Evolutionary conservation across 1,140 invertebrate species (phyloP), one percentile per base, ranked within the genome.

Genomic region (Drosophila lowei): DNA sequence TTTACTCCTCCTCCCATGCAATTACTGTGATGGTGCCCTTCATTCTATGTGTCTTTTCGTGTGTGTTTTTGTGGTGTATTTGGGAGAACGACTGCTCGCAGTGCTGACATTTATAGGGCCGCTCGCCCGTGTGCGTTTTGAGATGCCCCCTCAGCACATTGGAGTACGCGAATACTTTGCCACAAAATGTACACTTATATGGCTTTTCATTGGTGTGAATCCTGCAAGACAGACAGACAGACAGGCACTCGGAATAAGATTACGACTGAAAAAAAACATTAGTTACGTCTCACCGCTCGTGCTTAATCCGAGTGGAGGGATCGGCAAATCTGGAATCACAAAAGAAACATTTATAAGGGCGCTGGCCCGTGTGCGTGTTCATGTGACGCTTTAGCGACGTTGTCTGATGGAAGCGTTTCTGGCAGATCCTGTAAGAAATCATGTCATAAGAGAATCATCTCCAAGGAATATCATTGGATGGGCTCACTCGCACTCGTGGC

Each of bases 261-360:
- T 9, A 6, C 0, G 23, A 11, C 38, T 15, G 8, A 25, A 8
- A 16, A 16, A 1, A 11, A 25, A 3, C 8, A 9, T 8, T 25
- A 15, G 16, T 2, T 0, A 4, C 16, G 8, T 2, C 34, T 50
- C 80, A 92, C 93, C 93, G 92, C 78, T 93, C 93, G 56, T 93
- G 93, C 62, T 93, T 93, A 55, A 93, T 93, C 3, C 93, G 80
- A 3, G 92, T 93, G 30, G 93, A 93, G 47, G 93, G 93, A 89
- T 93, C 93, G 0, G 94, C 94, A 89, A 96, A 96, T 25, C 94
- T 91, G 7, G 95, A 92, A 49, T 94, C 92, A 88, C 95, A 96
- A 21, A 94, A 92, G 56, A 94, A 71, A n/a, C 90, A 91, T 54
- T 90, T 89, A 21, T 88, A 91, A 6, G 90, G 90, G 0, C 90